These are phyloP conservation scores for Tachysurus fulvidraco DNA, from an alignment of 2,113 vertebrate species.

Conservation along the genomic window DNA sequence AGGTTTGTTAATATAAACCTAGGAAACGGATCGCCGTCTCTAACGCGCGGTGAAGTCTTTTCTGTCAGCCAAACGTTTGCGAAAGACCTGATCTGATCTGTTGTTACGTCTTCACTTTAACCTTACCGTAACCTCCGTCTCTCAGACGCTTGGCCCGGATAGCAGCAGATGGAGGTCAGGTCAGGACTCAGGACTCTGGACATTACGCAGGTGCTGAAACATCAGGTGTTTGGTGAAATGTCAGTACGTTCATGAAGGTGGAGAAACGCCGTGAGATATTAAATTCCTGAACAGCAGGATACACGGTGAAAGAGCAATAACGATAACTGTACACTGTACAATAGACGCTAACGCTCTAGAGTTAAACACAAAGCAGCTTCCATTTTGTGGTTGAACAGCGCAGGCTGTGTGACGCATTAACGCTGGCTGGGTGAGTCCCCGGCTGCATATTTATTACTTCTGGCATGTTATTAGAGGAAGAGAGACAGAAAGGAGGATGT, in stretches of 20 bases:
- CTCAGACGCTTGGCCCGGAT: background rate
- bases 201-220: background rate
- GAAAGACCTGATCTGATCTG: background rate
- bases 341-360: background rate
- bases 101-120: background rate
- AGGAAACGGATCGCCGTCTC: background rate
- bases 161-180: background rate
- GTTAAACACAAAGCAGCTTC: background rate
- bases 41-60: background rate
- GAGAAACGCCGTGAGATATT: too few relatives aligned
- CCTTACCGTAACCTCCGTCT: background rate
- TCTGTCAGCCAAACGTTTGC: background rate
- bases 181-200: background rate
- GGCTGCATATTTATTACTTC: slow-evolving; percentile 8
- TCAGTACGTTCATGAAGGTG: background rate
- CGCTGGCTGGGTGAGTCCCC: background rate
- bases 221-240: slow-evolving; percentile 26
- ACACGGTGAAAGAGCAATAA: background rate
- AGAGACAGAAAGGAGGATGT: slow-evolving; percentile 16
- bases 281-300: background rate
- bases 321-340: background rate
- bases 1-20: background rate
- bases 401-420: background rate
- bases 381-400: background rate
- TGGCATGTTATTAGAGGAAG: slow-evolving; percentile 7